phyloP scores from a whole-genome alignment of 2,888 invertebrate genomes.

The Drosophila mimetica region DNA sequence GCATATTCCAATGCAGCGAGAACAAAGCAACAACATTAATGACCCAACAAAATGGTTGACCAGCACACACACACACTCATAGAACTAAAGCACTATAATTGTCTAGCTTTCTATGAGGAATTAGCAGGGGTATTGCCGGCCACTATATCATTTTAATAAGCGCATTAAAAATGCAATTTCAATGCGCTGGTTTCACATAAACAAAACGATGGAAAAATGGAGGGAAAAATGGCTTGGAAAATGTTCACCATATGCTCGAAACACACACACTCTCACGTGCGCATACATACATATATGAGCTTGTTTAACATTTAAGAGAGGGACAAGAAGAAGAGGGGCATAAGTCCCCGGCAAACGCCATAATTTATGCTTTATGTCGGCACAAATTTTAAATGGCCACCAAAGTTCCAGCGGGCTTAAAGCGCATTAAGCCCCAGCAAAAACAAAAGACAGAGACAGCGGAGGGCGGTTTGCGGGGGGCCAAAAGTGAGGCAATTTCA shows the following conservation, averaged over 20 bases:
- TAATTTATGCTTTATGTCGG: slow-evolving; percentile 66
- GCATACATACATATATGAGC: slow-evolving; percentile 25
- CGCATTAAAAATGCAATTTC: slow-evolving; percentile 56
- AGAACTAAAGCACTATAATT: slow-evolving; percentile 14
- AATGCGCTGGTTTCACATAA: slow-evolving; percentile 51
- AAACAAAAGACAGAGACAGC: slow-evolving; percentile 35
- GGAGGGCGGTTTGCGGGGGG: not conserved
- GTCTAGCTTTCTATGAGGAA: slow-evolving; percentile 27
- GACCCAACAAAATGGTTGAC: slow-evolving; percentile 52
- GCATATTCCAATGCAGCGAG: slow-evolving; percentile 56
- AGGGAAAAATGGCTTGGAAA: slow-evolving; percentile 13
- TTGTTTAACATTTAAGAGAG: slow-evolving; percentile 35
- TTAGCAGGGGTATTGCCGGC: slow-evolving; percentile 36
- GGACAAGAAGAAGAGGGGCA: slow-evolving; percentile 3
- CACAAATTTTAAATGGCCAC: slow-evolving; percentile 62
- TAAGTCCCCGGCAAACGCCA: slow-evolving; percentile 40
- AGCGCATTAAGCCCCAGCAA: slow-evolving; percentile 56
- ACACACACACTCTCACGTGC: slow-evolving; percentile 6
- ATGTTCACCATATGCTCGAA: slow-evolving; percentile 32
- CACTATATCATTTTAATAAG: slow-evolving; percentile 59
- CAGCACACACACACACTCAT: slow-evolving; percentile 19
- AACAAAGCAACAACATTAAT: slow-evolving; percentile 45
- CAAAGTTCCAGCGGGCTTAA: slow-evolving; percentile 55
- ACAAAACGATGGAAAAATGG: slow-evolving; percentile 23
- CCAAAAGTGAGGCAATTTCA: slow-evolving; percentile 66